Evolutionary conservation across 2,113 vertebrate species (phyloP).

Genomic region (Halcyon senegalensis): DNA sequence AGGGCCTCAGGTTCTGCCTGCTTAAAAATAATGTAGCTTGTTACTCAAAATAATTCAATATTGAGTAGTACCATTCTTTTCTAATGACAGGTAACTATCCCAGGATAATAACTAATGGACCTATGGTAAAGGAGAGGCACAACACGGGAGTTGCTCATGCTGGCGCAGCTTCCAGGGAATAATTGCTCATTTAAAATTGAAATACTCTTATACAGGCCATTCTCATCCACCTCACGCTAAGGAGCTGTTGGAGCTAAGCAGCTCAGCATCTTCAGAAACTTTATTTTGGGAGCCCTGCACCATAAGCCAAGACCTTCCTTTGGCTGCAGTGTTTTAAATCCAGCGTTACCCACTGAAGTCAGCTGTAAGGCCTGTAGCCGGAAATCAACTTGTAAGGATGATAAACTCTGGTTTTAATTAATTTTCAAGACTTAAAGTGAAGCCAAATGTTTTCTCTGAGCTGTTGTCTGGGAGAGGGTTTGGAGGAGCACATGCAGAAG

Average conservation of each 20-base stretch:
- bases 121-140: background rate
- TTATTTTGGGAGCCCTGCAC: background rate
- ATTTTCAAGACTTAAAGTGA: slow-evolving; percentile 27
- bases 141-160: rapidly evolving
- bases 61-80: background rate
- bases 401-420: slow-evolving; percentile 49
- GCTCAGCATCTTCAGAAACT: background rate
- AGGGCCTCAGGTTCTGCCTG: background rate
- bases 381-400: background rate
- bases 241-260: background rate
- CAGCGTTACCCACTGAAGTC: background rate
- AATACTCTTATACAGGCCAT: background rate
- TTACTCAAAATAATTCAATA: background rate
- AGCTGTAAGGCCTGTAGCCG: background rate
- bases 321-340: background rate
- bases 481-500: background rate
- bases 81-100: background rate
- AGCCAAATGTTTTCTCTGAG: slow-evolving; percentile 39
- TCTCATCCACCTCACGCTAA: rapidly evolving
- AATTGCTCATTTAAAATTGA: background rate
- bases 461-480: background rate
- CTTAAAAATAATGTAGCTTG: background rate
- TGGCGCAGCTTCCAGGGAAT: background rate
- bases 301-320: slow-evolving; percentile 2
- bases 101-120: background rate